phyloP scores from a whole-genome alignment of 2,797 vertebrate species.

The Moxostoma hubbsi region DNA sequence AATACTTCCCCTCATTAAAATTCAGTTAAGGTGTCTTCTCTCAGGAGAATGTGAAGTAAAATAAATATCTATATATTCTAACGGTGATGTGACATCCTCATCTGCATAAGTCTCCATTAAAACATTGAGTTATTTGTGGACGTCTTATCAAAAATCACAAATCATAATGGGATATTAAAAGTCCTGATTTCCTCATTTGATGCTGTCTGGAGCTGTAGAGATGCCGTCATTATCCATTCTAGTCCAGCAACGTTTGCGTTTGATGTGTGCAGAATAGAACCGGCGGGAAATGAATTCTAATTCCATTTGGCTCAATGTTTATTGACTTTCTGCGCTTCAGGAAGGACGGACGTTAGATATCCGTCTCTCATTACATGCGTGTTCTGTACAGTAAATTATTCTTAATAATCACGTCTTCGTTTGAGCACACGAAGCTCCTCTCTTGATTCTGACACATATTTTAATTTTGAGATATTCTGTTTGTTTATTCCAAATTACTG shows the following conservation, averaged over 20 bases:
- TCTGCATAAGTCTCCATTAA: not conserved
- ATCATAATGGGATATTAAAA: not conserved
- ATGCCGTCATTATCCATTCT: conserved; percentile 14
- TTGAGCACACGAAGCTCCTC: no score
- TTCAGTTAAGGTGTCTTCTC: no score
- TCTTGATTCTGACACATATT: no score
- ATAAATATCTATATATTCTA: not conserved
- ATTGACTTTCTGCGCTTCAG: conserved; percentile 31
- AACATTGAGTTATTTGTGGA: no score
- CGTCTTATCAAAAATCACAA: no score
- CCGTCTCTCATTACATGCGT: not conserved
- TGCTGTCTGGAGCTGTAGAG: conserved; percentile 5
- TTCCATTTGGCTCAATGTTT: not conserved
- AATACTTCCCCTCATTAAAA: no score
- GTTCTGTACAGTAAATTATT: no score
- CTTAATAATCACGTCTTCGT: no score
- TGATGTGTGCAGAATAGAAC: conserved; percentile 10
- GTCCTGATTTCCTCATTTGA: not conserved
- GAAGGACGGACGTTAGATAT: not conserved
- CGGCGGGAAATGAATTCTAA: no score
- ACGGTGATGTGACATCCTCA: not conserved
- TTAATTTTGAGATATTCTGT: no score
- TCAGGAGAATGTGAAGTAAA: not conserved
- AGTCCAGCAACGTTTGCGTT: conserved; percentile 9
- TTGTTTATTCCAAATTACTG: no score